phyloP scores from a whole-genome alignment of 2,888 invertebrate species.

The Ernsta delagoae region DNA sequence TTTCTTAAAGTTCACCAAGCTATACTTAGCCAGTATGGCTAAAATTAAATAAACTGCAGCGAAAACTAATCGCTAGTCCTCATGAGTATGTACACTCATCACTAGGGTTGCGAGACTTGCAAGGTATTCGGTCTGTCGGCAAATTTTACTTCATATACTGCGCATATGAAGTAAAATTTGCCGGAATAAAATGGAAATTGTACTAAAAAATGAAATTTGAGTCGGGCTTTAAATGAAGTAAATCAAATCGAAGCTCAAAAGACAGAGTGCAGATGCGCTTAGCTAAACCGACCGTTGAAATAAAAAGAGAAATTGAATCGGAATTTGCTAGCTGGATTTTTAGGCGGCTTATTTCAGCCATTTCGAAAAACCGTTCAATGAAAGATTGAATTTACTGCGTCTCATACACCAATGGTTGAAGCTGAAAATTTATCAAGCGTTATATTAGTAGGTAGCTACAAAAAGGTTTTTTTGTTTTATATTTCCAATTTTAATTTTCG shows the following conservation, averaged over 20 bases:
- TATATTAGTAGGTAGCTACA: too few species aligned
- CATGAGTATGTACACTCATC: too few species aligned
- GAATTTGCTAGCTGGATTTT: slow-evolving; percentile 30
- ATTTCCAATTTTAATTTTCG: too few species aligned
- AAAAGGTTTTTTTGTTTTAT: too few species aligned
- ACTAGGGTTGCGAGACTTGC: too few species aligned
- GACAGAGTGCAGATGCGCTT: slow-evolving; percentile 27
- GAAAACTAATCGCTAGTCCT: too few species aligned
- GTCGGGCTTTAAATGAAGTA: slow-evolving; percentile 1
- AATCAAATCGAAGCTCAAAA: slow-evolving; percentile 12
- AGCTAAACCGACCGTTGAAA: slow-evolving; percentile 17
- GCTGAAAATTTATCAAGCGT: neutral
- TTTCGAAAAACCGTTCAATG: slow-evolving; percentile 13
- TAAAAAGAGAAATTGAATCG: slow-evolving; percentile 11
- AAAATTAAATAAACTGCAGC: too few species aligned
- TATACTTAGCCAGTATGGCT: too few species aligned
- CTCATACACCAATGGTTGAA: neutral
- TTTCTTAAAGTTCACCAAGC: too few species aligned
- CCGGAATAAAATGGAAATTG: neutral
- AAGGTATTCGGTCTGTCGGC: neutral
- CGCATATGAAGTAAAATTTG: neutral
- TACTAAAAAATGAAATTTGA: neutral
- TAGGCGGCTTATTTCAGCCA: slow-evolving; percentile 3
- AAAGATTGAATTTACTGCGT: slow-evolving; percentile 7
- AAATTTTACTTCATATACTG: neutral